Conservation (phyloP, 1,140 invertebrate genomes). For the Tyrophagus putrescentiae region DNA sequence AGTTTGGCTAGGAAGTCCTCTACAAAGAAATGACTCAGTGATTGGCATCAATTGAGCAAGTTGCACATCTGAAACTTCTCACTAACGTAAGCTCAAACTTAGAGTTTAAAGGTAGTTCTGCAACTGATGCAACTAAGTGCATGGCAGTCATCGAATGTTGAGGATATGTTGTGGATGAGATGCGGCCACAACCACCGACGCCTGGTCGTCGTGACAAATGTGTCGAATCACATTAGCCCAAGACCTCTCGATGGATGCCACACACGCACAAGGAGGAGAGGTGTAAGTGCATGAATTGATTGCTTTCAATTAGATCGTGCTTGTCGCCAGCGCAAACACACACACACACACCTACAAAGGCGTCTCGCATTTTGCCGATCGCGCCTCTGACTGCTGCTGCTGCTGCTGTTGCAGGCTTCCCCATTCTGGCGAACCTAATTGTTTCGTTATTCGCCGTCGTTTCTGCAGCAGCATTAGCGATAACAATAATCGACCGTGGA, state of each 20-base stretch:
- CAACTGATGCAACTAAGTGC: no score
- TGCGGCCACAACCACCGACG: neutral
- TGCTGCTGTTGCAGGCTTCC: no score
- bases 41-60: no score
- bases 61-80: no score
- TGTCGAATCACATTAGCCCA: conserved; percentile 8
- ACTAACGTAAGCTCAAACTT: no score
- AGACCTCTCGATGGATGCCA: no score
- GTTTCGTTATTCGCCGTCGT: neutral
- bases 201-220: conserved; percentile 3
- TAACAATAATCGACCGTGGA: conserved; percentile 7
- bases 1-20: no score
- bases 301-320: conserved; percentile 6
- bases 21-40: no score
- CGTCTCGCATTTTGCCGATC: neutral
- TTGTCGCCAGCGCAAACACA: neutral
- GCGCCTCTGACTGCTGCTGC: no score
- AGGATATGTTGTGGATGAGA: neutral
- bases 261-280: neutral
- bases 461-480: neutral
- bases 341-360: neutral
- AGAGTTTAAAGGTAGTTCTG: no score
- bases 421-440: conserved; percentile 12
- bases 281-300: neutral
- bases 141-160: no score